These are phyloP conservation scores for Electrophaes corylata DNA, from an alignment of 2,888 invertebrate genomes.

Conservation along the genomic window DNA sequence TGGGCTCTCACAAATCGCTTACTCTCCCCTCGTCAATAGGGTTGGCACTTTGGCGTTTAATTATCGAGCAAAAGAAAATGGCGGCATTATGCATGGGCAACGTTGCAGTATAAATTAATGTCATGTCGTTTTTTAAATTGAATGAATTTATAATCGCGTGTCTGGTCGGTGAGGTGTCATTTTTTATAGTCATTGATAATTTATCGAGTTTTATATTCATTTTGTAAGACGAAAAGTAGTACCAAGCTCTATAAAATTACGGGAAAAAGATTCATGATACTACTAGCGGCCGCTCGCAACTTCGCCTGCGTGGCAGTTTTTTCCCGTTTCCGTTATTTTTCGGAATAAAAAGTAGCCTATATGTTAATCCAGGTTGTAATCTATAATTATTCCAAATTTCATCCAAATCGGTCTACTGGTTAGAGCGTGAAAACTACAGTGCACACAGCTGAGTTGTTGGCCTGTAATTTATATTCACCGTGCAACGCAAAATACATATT, in stretches of 20 bases:
- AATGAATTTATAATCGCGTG: constrained; percentile 39
- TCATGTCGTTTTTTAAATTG: constrained; percentile 34
- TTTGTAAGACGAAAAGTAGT: constrained; percentile 27
- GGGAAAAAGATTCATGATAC: too few species aligned
- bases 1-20: constrained; percentile 80
- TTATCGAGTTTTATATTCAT: constrained; percentile 35
- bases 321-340: too few species aligned
- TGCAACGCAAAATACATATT: too few species aligned
- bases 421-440: too few species aligned
- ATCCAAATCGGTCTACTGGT: too few species aligned
- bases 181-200: constrained; percentile 37
- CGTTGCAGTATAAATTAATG: constrained; percentile 39
- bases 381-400: too few species aligned
- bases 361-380: too few species aligned
- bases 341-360: too few species aligned
- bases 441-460: too few species aligned
- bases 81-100: constrained; percentile 32
- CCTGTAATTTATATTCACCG: too few species aligned
- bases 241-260: constrained; percentile 10
- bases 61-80: constrained; percentile 33
- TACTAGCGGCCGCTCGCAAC: too few species aligned
- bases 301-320: too few species aligned
- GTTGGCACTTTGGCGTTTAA: constrained; percentile 37
- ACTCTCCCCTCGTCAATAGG: constrained; percentile 47
- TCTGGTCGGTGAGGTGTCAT: constrained; percentile 27